A percentile compares a stretch with the other conserved stretches of the same genome.
These are phyloP conservation scores for Trogon surrucura DNA, from an alignment of 2,113 vertebrate genomes.

Conservation along the genomic window DNA sequence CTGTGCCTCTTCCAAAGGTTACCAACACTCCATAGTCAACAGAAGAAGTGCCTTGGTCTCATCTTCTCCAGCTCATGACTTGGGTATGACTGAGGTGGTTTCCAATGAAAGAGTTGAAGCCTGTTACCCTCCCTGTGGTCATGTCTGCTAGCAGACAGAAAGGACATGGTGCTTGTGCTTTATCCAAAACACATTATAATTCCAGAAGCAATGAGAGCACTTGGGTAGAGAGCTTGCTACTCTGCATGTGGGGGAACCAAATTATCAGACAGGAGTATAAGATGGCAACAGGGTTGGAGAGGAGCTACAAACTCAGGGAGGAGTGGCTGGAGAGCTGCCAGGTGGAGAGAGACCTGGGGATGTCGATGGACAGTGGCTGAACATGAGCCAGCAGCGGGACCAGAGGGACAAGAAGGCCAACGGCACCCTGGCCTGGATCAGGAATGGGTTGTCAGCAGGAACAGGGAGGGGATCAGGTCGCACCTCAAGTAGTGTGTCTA, in stretches of 20 bases:
- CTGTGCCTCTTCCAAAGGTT: background rate
- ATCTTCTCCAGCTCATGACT: background rate
- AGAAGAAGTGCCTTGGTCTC: background rate
- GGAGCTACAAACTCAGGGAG: too few relatives aligned
- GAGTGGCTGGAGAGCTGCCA: too few relatives aligned
- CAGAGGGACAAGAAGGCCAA: too few relatives aligned
- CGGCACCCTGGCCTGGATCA: too few relatives aligned
- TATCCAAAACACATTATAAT: background rate
- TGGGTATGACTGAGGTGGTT: background rate
- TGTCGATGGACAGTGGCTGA: too few relatives aligned
- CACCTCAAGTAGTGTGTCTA: too few relatives aligned
- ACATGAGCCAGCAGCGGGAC: too few relatives aligned
- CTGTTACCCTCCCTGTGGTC: background rate
- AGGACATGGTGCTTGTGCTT: rapidly evolving
- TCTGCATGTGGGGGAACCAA: background rate
- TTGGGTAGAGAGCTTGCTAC: background rate
- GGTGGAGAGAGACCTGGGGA: too few relatives aligned
- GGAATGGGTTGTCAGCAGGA: too few relatives aligned
- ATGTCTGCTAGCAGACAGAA: background rate
- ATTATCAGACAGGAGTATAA: background rate
- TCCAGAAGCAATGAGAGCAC: background rate
- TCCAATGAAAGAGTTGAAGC: background rate
- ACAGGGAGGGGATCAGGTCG: too few relatives aligned
- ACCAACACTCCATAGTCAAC: background rate
- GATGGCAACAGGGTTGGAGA: background rate